Percentiles rank a stretch among this genome's conserved stretches.
Evolutionary conservation across 2,797 vertebrate genomes (phyloP).

Genomic region (Pangasius sanitwongsei): DNA sequence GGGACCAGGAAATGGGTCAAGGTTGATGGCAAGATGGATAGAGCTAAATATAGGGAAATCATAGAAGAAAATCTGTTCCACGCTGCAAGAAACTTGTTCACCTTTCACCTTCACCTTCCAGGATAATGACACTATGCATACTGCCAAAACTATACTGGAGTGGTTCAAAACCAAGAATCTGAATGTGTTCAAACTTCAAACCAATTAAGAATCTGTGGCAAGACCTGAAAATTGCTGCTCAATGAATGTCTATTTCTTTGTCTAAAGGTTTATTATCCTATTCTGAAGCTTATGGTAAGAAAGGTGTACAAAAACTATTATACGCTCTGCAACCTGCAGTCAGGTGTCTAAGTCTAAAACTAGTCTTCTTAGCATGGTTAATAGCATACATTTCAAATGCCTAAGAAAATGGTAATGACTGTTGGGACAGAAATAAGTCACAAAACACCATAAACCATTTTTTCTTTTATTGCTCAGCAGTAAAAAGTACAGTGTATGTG

Average conservation of each 20-base stretch:
- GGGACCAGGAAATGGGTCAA: not conserved
- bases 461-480: constrained; percentile 82
- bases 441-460: constrained; percentile 53
- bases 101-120: not conserved
- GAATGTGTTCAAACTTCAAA: not conserved
- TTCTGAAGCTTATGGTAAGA: not conserved
- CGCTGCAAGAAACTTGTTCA: not conserved
- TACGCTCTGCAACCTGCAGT: not conserved
- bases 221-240: not conserved
- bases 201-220: too few species aligned
- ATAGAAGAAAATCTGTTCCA: not conserved
- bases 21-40: not conserved
- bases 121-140: not conserved
- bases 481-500: constrained; percentile 83
- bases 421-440: constrained; percentile 24
- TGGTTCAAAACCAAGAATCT: not conserved
- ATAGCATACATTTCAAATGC: not conserved
- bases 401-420: not conserved
- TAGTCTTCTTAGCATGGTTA: not conserved
- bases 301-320: not conserved
- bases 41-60: not conserved
- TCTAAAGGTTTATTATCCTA: not conserved
- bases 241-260: not conserved
- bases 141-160: not conserved
- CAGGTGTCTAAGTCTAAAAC: not conserved